Evolutionary conservation across 1,140 invertebrate genomes (phyloP).

Genomic region (Drosophila kurseongensis): DNA sequence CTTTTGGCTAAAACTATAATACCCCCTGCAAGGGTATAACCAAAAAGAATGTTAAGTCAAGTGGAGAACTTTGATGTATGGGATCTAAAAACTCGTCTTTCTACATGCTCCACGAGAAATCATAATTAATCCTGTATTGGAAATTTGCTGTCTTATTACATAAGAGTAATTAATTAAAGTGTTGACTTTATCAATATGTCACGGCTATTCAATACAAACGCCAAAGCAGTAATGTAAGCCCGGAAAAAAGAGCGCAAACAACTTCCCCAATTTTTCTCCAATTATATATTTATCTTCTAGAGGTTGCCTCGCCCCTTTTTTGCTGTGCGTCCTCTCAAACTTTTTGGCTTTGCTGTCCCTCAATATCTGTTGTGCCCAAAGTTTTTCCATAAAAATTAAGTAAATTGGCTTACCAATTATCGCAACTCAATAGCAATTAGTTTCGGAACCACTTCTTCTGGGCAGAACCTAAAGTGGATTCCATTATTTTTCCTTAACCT

Average conservation of each 20-base stretch:
- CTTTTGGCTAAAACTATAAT: no score
- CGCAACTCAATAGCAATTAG: slow-evolving; percentile 46
- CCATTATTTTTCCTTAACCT: slow-evolving; percentile 2
- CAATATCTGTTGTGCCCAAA: slow-evolving; percentile 17
- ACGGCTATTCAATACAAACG: slow-evolving; percentile 1
- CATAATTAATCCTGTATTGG: neutral
- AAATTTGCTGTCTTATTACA: neutral
- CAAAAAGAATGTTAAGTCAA: no score
- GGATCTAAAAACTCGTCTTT: no score
- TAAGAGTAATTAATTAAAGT: neutral
- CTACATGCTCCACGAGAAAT: neutral
- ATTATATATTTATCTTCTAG: slow-evolving; percentile 6
- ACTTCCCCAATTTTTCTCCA: neutral
- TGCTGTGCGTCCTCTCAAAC: neutral
- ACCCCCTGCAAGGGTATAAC: no score
- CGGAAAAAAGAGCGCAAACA: neutral
- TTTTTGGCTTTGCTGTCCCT: neutral
- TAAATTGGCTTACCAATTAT: slow-evolving; percentile 54
- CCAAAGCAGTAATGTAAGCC: neutral
- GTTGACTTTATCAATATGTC: neutral
- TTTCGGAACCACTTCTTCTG: slow-evolving; percentile 13
- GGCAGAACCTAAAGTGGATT: slow-evolving; percentile 26
- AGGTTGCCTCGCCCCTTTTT: slow-evolving; percentile 10
- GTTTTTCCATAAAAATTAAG: slow-evolving; percentile 55
- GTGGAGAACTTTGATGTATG: no score